Evolutionary conservation across 2,113 vertebrate species (phyloP).

Genomic region (Uria lomvia): DNA sequence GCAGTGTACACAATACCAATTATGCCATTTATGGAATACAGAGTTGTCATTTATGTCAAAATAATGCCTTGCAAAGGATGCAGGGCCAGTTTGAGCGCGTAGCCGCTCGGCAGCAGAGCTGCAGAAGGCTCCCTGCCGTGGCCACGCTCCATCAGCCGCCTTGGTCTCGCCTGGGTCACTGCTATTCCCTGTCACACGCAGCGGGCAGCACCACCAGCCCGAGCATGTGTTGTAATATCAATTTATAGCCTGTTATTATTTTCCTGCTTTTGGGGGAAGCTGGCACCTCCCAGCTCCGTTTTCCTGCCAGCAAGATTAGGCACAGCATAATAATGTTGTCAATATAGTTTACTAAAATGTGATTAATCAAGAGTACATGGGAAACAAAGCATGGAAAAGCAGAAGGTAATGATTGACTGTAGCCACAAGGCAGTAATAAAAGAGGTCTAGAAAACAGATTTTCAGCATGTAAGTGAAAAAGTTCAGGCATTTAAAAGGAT

Average conservation of each 20-base stretch:
- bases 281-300: neutral
- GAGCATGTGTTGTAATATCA: neutral
- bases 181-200: neutral
- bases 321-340: neutral
- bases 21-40: neutral
- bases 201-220: neutral
- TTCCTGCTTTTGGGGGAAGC: neutral
- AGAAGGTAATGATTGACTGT: constrained; percentile 16
- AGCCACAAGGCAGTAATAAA: constrained; percentile 22
- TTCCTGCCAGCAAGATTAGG: constrained; percentile 1
- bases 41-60: neutral
- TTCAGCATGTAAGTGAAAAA: neutral
- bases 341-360: neutral
- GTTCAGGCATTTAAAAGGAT: constrained; percentile 29
- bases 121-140: neutral
- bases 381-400: constrained; percentile 16
- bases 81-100: neutral
- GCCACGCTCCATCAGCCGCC: neutral
- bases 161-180: neutral
- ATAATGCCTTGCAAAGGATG: neutral
- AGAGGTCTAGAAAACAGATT: constrained; percentile 1
- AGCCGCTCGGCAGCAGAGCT: neutral
- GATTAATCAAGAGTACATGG: neutral
- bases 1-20: neutral
- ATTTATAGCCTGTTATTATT: neutral